Evolutionary conservation across 2,113 vertebrate genomes (phyloP), one percentile per base, ranked within the genome.

Genomic region (Myotis yumanensis): DNA sequence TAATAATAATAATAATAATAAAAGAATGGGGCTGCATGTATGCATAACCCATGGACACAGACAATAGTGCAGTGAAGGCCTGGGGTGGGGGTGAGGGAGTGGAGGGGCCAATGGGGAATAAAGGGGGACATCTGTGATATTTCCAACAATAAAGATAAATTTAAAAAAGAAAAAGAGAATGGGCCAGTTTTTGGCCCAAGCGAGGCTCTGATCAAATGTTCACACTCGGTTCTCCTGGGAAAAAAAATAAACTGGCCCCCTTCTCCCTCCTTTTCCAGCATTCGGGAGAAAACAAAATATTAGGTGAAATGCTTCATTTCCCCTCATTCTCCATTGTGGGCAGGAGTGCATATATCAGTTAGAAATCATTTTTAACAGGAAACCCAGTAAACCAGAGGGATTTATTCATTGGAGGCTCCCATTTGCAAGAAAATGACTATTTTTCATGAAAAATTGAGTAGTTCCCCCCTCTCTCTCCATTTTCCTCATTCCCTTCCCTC

Each of bases 311-410:
- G 14, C 22, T 85, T 84, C 86, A 35, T 57, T 96, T 66, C 46
- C 43, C 87, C 64, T 71, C 30, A 3, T 25, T 51, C 20, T 32
- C 20, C 32, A 14, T 7, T 11, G 76, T 90, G 71, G 72, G 43
- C 62, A 77, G 28, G 51, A 79, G 57, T 35, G 57, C 25, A 4
- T 25, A 3, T 17, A 76, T 22, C 10, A 48, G n/a, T 68, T 35
- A 73, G 77, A 93, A 93, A 75, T 17, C 18, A 15, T 84, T 82
- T 91, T 89, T 72, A 96, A 85, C 80, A 52, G 88, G 76, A 95
- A 75, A 22, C 43, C 72, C 64, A 88, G 59, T 15, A 86, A 95
- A 66, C 46, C 84, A 83, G 37, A 48, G 46, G 16, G 12, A 81
- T 80, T 86, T 86, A 52, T 18, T 89, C 40, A 69, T 6, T 46